Conservation (phyloP, 2,888 invertebrate genomes). For the Lacanobia oleracea region DNA sequence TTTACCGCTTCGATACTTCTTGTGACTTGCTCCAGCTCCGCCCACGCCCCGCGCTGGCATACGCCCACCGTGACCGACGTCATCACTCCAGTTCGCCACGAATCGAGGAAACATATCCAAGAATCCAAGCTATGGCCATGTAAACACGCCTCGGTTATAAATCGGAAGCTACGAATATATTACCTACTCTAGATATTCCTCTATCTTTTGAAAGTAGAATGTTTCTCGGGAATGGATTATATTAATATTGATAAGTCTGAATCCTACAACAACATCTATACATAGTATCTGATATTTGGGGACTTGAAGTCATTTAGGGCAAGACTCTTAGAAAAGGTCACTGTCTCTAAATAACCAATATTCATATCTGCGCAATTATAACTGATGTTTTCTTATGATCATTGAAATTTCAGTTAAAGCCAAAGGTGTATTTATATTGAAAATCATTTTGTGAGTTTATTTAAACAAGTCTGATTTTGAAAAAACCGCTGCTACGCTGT, state of each 20-base stretch:
- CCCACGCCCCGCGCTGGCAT: conserved; percentile 40
- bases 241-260: not conserved
- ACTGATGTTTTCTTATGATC: too few species aligned
- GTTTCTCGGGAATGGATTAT: not conserved
- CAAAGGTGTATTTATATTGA: not conserved
- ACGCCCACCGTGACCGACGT: conserved; percentile 53
- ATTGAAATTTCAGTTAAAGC: too few species aligned
- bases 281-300: not conserved
- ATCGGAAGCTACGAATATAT: conserved; percentile 16
- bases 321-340: not conserved
- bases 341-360: not conserved
- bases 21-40: not conserved
- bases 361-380: not conserved
- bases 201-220: not conserved
- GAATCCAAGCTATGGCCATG: conserved; percentile 20
- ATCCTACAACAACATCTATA: not conserved
- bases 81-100: conserved; percentile 44
- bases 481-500: not conserved
- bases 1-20: conserved; percentile 7
- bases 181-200: conserved; percentile 12
- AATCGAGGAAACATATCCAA: conserved; percentile 37
- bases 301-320: too few species aligned
- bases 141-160: conserved; percentile 39
- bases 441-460: not conserved
- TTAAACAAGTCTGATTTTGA: not conserved